Evolutionary conservation across 2,888 invertebrate species (phyloP), one percentile per base, ranked within the genome.

Genomic region (Limnephilus rhombicus): DNA sequence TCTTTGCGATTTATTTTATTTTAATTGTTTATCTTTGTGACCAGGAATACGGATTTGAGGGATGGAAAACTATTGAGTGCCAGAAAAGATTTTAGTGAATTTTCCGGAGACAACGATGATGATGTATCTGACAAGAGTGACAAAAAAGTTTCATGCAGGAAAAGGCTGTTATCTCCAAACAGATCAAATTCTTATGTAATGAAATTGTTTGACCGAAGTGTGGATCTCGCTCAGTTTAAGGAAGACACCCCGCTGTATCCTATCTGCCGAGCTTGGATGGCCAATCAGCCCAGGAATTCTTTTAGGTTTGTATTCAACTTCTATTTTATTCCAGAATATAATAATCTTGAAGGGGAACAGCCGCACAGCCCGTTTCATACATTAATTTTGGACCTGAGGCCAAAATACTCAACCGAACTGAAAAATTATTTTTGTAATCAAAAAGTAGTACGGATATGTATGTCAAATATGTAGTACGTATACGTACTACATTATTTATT

Each of bases 231-330:
- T 0, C 98, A 98, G 95, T 99, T 99, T 95, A 97, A 97, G 92
- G 98, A 99, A 94, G 97, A 98, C 91, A 98, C 99, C 0, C 98
- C 99, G 0, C 96, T 99, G 7, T 99, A 99, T 95, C 99, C 99
- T 0, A 98, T 99, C 92, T 99, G 99, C 94, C 96, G 99, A 90
- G 99, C 99, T 0, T 99, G 99, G 98, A 98, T 99, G 95, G 97
- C 97, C 31, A 98, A 98, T 95, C 97, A 98, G 94, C 98, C 98
- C 0, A 96, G 92, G 82, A 92, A 90, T 80, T 45, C 85, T 85
- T 87, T 91, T n/a, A 91, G 92, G 92, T 92, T 24, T 96, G 80
- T 80, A 12, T 24, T n/a, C 37, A 34, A 83, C 24, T 68, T 9
- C 24, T 68, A n/a, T 68, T n/a, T 68, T 68, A 24, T 68, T 68